Conservation (phyloP, 2,888 invertebrate species). For the Graphium colonna region DNA sequence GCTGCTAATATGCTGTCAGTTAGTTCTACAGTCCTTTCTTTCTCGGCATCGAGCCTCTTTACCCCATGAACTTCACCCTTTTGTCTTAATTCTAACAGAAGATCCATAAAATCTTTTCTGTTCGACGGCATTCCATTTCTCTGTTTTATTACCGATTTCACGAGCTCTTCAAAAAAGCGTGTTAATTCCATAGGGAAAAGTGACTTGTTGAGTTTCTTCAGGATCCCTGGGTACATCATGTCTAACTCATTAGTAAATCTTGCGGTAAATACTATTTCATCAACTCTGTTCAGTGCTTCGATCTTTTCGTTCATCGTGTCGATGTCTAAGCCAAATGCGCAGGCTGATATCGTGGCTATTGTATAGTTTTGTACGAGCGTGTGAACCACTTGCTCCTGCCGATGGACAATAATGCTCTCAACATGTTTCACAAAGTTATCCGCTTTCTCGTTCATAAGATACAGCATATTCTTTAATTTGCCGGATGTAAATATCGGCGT, state of each 20-base stretch:
- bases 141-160: conserved; percentile 33
- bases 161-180: conserved; percentile 39
- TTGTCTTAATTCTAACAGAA: conserved; percentile 43
- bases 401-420: conserved; percentile 20
- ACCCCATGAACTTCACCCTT: conserved; percentile 32
- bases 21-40: conserved; percentile 39
- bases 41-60: conserved; percentile 26
- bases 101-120: too few species aligned
- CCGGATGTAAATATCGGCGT: too few species aligned
- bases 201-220: conserved; percentile 37
- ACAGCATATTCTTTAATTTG: conserved; percentile 56
- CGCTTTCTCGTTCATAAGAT: conserved; percentile 40
- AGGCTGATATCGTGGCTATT: conserved; percentile 38
- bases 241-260: conserved; percentile 22
- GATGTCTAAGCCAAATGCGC: conserved; percentile 40
- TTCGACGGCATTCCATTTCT: too few species aligned
- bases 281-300: background rate
- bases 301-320: conserved; percentile 23
- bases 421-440: conserved; percentile 40
- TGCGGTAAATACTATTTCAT: conserved; percentile 1
- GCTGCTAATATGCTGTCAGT: conserved; percentile 50
- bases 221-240: conserved; percentile 46
- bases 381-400: conserved; percentile 36
- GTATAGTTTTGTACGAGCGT: conserved; percentile 40
- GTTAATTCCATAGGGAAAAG: conserved; percentile 34